Conservation (phyloP, 1,140 invertebrate species). For the Drosophila albomicans region DNA sequence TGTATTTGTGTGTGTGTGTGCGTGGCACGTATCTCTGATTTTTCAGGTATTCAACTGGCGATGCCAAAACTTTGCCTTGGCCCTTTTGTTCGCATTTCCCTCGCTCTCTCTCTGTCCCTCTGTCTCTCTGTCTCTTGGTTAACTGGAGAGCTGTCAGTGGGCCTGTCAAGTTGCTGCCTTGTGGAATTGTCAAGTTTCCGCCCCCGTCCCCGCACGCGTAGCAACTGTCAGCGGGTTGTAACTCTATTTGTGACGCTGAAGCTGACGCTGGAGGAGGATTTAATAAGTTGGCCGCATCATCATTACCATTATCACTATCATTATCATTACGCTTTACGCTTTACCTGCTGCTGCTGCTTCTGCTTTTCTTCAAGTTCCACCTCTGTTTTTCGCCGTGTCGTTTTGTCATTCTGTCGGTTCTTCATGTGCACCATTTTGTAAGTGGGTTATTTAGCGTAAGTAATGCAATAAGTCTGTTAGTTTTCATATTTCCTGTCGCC, state of each 20-base stretch:
- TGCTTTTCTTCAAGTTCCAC: background rate
- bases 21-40: slow-evolving; percentile 57
- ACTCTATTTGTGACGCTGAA: slow-evolving; percentile 45
- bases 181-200: slow-evolving; percentile 34
- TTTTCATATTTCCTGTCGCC: slow-evolving; percentile 68
- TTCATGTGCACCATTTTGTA: slow-evolving; percentile 67
- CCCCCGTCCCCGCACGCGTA: background rate
- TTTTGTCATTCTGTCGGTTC: slow-evolving; percentile 20
- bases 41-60: slow-evolving; percentile 39
- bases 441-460: slow-evolving; percentile 82
- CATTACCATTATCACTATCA: slow-evolving; percentile 54
- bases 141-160: slow-evolving; percentile 33
- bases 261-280: slow-evolving; percentile 38
- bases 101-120: too few relatives aligned
- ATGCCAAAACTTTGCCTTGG: slow-evolving; percentile 29
- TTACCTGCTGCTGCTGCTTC: slow-evolving; percentile 16
- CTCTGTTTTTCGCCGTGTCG: background rate
- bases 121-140: too few relatives aligned
- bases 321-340: slow-evolving; percentile 52
- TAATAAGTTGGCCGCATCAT: slow-evolving; percentile 67
- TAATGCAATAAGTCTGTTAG: slow-evolving; percentile 81
- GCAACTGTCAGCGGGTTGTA: slow-evolving; percentile 41
- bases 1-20: slow-evolving; percentile 21
- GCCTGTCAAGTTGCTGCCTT: slow-evolving; percentile 47
- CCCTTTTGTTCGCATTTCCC: background rate